A percentile compares a stretch with the other conserved stretches of the same genome.
phyloP scores from a whole-genome alignment of 1,140 invertebrate species.

The Lethrus apterus region DNA sequence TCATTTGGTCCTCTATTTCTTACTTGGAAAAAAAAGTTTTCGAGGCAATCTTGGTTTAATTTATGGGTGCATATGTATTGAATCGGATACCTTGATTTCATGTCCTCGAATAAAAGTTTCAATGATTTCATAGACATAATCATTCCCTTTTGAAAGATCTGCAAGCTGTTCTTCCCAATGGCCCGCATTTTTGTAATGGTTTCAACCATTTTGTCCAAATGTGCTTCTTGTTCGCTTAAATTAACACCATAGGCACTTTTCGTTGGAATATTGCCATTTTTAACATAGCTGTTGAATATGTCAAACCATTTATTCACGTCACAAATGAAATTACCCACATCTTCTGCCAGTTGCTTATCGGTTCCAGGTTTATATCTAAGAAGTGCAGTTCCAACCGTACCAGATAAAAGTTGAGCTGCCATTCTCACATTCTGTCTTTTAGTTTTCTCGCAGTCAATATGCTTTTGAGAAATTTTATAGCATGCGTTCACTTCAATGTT shows the following conservation, averaged over 20 bases:
- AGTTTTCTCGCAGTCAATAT: not conserved
- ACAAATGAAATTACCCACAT: constrained; percentile 8
- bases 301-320: constrained; percentile 9
- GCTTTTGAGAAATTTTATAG: constrained; percentile 2
- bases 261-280: constrained; percentile 9
- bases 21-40: constrained; percentile 7
- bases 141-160: constrained; percentile 8
- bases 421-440: constrained; percentile 5
- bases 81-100: not conserved
- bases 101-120: constrained; percentile 3
- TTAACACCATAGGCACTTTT: constrained; percentile 17
- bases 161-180: constrained; percentile 11
- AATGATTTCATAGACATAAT: constrained; percentile 2
- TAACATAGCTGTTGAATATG: constrained; percentile 11
- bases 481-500: constrained; percentile 3
- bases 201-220: constrained; percentile 8
- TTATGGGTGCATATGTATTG: constrained; percentile 1
- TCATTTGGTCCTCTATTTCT: constrained; percentile 6
- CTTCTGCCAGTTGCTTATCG: not conserved
- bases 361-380: not conserved
- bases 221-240: constrained; percentile 9
- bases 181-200: constrained; percentile 11
- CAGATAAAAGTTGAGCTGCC: constrained; percentile 9
- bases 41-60: constrained; percentile 4
- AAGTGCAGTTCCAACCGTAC: constrained; percentile 3